Conservation (phyloP, 1,140 invertebrate species). For the Cherax quadricarinatus region DNA sequence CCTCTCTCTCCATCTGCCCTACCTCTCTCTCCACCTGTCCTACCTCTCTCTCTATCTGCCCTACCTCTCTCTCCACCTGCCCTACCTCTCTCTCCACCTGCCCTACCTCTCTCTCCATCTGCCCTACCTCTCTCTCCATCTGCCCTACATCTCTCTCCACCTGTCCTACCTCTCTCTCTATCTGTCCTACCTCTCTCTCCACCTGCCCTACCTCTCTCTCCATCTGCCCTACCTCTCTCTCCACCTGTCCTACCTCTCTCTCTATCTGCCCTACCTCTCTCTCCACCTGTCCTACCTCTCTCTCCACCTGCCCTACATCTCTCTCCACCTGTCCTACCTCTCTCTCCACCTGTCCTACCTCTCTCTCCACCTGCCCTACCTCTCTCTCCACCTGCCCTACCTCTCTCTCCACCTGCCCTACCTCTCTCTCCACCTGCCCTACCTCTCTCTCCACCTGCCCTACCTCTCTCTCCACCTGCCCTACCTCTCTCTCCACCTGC, state of each 20-base stretch:
- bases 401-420: no score
- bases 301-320: neutral
- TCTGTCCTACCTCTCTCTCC: neutral
- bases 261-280: neutral
- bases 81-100: neutral
- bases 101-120: neutral
- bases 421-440: no score
- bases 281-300: neutral
- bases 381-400: neutral
- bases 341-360: neutral
- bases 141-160: no score
- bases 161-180: neutral
- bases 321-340: no score
- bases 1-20: neutral
- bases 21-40: no score
- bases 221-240: neutral
- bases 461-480: neutral
- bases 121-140: neutral
- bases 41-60: neutral
- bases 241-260: neutral
- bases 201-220: neutral
- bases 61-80: no score
- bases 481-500: neutral
- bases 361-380: neutral
- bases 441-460: no score